Conservation (phyloP, 2,888 invertebrate genomes). For the Acanthosoma haemorrhoidale region DNA sequence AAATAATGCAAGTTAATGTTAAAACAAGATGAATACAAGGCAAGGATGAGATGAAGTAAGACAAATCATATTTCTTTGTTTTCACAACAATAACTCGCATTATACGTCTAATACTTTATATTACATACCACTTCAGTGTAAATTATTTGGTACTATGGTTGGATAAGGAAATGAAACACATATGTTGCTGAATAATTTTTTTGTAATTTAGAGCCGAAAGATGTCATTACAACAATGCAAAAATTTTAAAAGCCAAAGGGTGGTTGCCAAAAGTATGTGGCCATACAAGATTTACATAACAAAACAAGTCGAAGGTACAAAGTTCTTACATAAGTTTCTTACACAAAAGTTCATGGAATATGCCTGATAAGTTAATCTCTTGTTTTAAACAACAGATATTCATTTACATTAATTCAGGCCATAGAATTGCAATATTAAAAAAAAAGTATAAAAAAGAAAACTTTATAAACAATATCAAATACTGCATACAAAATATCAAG, state of each 20-base stretch:
- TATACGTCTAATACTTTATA: too few species aligned
- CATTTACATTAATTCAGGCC: neutral
- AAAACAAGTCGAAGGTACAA: constrained; percentile 20
- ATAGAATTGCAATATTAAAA: neutral
- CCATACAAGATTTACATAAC: constrained; percentile 23
- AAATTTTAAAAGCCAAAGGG: constrained; percentile 13
- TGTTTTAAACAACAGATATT: neutral
- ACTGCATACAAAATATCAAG: neutral
- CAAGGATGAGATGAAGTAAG: neutral
- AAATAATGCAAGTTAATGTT: too few species aligned
- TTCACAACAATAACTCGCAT: too few species aligned
- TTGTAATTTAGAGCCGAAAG: constrained; percentile 23
- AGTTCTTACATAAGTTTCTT: neutral
- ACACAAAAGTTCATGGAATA: neutral
- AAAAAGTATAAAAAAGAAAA: neutral
- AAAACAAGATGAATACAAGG: too few species aligned
- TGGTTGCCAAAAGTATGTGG: neutral
- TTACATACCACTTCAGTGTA: too few species aligned
- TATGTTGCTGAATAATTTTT: neutral
- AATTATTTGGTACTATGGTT: too few species aligned
- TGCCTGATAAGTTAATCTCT: neutral
- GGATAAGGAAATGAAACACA: neutral
- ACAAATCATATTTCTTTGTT: too few species aligned
- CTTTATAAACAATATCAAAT: neutral
- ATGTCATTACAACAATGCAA: neutral